Conservation (phyloP, 2,113 vertebrate species). For the Eidolon helvum region DNA sequence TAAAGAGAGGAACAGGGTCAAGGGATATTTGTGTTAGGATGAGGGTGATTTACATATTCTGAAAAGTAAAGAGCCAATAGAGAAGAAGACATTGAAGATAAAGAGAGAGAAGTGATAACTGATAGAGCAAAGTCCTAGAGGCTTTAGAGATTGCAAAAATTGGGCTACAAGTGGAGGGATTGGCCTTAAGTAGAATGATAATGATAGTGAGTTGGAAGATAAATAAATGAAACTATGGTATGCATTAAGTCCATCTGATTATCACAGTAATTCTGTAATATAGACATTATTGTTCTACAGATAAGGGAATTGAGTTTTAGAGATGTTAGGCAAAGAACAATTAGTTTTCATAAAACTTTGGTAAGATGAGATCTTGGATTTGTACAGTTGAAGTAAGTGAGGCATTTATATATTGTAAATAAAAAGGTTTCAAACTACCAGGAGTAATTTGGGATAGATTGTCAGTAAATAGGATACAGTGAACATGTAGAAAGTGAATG, state of each 20-base stretch:
- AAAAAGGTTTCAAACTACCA: neutral
- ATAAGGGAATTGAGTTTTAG: constrained; percentile 4
- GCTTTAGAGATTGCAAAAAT: neutral
- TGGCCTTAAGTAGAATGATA: neutral
- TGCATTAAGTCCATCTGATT: neutral
- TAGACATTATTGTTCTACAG: neutral
- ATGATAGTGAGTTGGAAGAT: neutral
- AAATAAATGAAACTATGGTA: neutral
- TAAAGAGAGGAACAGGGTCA: neutral
- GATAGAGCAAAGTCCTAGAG: neutral
- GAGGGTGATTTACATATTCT: neutral
- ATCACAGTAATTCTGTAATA: neutral
- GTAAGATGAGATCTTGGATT: neutral
- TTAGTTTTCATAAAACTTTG: constrained; percentile 20
- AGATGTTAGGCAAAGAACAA: neutral
- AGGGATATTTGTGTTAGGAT: neutral
- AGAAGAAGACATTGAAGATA: neutral
- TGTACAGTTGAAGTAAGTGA: neutral
- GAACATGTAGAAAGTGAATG: neutral
- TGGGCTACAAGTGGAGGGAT: neutral
- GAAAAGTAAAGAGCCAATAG: neutral
- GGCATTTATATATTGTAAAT: neutral
- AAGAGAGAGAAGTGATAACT: neutral
- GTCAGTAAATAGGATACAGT: neutral
- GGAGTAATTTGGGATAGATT: neutral